phyloP scores from a whole-genome alignment of 2,888 invertebrate genomes.

The Heteromyza rotundicornis region DNA sequence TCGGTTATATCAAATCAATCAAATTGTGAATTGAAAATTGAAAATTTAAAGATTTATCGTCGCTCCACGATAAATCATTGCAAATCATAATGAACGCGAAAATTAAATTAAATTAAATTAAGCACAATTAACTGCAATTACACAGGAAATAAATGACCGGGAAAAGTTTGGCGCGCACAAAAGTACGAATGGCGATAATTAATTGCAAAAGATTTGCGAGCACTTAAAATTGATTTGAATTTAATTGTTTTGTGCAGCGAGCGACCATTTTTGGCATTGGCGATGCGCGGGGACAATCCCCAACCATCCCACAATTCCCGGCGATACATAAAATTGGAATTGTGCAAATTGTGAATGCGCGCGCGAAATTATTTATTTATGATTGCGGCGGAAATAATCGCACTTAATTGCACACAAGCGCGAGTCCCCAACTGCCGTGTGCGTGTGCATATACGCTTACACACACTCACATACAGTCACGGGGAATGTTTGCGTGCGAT shows the following conservation, averaged over 20 bases:
- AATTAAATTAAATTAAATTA: slow-evolving; percentile 28
- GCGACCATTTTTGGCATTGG: not conserved
- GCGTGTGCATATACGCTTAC: not conserved
- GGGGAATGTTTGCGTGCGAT: slow-evolving; percentile 5
- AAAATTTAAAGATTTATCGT: not conserved
- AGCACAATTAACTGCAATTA: slow-evolving; percentile 28
- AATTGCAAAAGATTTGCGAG: slow-evolving; percentile 54
- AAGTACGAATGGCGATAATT: slow-evolving; percentile 47
- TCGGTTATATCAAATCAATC: no score
- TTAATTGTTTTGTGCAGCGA: slow-evolving; percentile 44
- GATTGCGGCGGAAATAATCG: slow-evolving; percentile 55
- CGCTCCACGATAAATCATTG: not conserved
- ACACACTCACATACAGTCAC: slow-evolving; percentile 17
- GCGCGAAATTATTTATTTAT: slow-evolving; percentile 58
- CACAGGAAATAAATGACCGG: slow-evolving; percentile 23
- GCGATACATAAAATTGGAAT: slow-evolving; percentile 51
- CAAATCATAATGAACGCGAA: slow-evolving; percentile 25
- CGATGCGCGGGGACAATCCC: not conserved
- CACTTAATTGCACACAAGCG: slow-evolving; percentile 54
- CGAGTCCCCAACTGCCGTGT: no score
- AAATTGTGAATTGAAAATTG: no score
- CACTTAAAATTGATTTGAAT: slow-evolving; percentile 58
- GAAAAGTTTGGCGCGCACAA: slow-evolving; percentile 29
- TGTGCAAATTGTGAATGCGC: slow-evolving; percentile 47
- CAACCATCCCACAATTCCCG: not conserved